Percentiles rank a stretch among this genome's conserved stretches.
Evolutionary conservation across 2,888 invertebrate species (phyloP).

Genomic region (Phyllotreta cruciferae): DNA sequence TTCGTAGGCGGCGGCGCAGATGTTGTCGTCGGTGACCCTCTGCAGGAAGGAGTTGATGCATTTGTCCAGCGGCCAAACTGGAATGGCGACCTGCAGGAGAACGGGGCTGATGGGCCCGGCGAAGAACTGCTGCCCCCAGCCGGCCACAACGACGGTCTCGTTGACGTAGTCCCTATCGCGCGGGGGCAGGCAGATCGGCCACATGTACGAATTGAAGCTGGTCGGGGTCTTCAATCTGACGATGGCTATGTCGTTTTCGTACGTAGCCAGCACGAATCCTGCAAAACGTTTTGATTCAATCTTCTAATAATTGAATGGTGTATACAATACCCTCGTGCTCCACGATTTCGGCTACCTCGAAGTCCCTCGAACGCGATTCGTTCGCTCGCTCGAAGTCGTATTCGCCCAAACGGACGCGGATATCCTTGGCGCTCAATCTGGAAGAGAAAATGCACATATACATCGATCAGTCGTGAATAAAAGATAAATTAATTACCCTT

Average conservation of each 20-base stretch:
- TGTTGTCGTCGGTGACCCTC: conserved; percentile 69
- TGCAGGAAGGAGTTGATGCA: conserved; percentile 72
- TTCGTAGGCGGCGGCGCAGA: conserved; percentile 79
- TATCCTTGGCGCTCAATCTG: conserved; percentile 67
- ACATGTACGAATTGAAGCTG: conserved; percentile 78
- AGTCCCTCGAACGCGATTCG: conserved; percentile 76
- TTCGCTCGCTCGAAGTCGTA: conserved; percentile 74
- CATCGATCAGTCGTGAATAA: background rate
- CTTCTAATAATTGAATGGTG: background rate
- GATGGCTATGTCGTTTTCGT: conserved; percentile 80
- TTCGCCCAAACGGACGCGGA: conserved; percentile 79
- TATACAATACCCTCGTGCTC: conserved; percentile 63
- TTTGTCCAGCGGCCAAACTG: conserved; percentile 75
- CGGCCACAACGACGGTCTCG: conserved; percentile 72
- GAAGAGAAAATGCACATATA: too few relatives aligned
- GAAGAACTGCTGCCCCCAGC: conserved; percentile 80
- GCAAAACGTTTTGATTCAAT: background rate
- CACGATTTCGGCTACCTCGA: conserved; percentile 70
- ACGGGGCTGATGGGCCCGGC: conserved; percentile 68
- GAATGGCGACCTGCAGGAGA: conserved; percentile 79
- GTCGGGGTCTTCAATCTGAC: conserved; percentile 71
- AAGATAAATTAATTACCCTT: conserved; percentile 60
- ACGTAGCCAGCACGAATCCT: conserved; percentile 70
- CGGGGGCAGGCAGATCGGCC: conserved; percentile 85
- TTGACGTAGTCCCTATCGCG: conserved; percentile 67